These are phyloP conservation scores for Actinopyga echinites DNA, from an alignment of 53 echinoderm and acorn worm genomes.

Conservation along the genomic window DNA sequence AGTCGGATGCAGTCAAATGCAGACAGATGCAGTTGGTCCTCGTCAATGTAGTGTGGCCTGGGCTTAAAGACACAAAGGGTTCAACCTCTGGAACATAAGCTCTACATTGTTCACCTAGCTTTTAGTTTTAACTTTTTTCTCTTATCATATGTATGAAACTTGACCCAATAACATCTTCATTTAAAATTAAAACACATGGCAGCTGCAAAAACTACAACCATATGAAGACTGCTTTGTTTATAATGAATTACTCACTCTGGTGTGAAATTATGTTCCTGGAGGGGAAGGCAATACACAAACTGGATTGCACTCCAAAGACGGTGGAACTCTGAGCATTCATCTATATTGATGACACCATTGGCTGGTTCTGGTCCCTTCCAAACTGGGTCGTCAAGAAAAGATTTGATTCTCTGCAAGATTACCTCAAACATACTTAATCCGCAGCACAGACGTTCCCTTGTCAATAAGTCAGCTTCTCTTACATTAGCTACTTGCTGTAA, in stretches of 20 bases:
- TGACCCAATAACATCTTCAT: background rate
- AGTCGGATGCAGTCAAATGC: no score
- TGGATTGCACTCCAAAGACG: slow-evolving; percentile 99
- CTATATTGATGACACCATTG: slow-evolving; percentile 97
- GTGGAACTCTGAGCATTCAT: slow-evolving; percentile 98
- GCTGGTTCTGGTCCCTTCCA: slow-evolving; percentile 86
- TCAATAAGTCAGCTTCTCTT: slow-evolving; percentile 88
- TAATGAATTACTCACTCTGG: slow-evolving; percentile 73
- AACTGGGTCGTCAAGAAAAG: slow-evolving; percentile 86
- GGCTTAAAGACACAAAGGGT: no score
- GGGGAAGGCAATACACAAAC: slow-evolving; percentile 96
- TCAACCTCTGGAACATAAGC: no score
- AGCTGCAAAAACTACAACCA: no score
- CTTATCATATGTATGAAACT: background rate
- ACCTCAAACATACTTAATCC: slow-evolving; percentile 98
- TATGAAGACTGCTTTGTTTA: background rate
- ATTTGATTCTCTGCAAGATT: slow-evolving; percentile 86
- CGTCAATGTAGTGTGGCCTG: no score
- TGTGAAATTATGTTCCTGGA: slow-evolving; percentile 89
- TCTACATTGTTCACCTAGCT: no score
- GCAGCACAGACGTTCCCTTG: slow-evolving; percentile 96
- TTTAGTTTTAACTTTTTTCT: background rate
- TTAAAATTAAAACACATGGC: no score
- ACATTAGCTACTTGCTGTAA: slow-evolving; percentile 80
- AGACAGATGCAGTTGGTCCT: no score